Evolutionary conservation across 2,888 invertebrate genomes (phyloP), one percentile per base, ranked within the genome.

Genomic region (Dysmachus trigonus): DNA sequence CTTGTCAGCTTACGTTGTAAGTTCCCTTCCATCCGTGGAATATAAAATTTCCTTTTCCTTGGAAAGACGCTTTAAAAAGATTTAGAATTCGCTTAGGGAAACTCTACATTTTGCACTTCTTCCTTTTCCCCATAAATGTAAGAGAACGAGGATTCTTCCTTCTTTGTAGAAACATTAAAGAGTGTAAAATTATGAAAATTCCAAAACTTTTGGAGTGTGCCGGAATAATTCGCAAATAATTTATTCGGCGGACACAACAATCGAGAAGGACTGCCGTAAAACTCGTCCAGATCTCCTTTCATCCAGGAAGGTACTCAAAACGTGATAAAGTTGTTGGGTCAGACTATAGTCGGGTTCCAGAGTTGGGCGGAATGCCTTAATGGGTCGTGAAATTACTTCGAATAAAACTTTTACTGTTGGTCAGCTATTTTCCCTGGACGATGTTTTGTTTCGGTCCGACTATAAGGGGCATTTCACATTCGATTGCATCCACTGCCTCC

Each of bases 301-400:
- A 53, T 53, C 81, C 81, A 18, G 51, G 53, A 81, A 53, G 81
- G 53, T 53, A 81, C n/a, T 81, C 53, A 53, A 47, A 81, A 30
- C 30, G 53, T 35, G 51, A 81, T 53, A 81, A 81, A 53, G 51
- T 81, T n/a, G 18, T 38, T 76, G 38, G 35, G 22, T 22, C 22
- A 76, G 62, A 13, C 76, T 7, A n/a, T n/a, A 33, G 35, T 22
- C 31, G 27, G 13, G 13, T 10, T 51, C 30, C 47, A 15, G 38
- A 27, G 31, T 47, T 79, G 30, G 15, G 47, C 8, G 33, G 31
- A 53, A 62, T 53, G n/a, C 53, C 22, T 53, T 81, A 81, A 81
- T 81, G 81, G 81, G 81, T 27, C 81, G 81, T 81, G 51, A 81
- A 81, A 81, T 81, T 81, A 81, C 51, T 53, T 81, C 53, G 30